Evolutionary conservation across 2,888 invertebrate genomes (phyloP), one percentile per base, ranked within the genome.

Genomic region (Hemaris fuciformis): DNA sequence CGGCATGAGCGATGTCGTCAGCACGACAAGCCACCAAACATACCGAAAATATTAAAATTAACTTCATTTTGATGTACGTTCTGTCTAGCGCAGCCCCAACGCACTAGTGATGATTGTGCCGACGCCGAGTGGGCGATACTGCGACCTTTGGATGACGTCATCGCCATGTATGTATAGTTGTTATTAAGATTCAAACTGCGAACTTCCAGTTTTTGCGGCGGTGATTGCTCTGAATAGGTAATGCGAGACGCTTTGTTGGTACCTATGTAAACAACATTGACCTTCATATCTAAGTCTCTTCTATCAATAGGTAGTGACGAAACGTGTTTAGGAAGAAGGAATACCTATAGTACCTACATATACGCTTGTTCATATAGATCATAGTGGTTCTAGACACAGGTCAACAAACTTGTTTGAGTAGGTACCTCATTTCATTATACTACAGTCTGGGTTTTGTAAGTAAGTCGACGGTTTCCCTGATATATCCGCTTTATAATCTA

Each of bases 81-180:
- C 75, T 79, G 72, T 82, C 73, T 78, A 80, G 85, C 77, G 77
- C 83, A 85, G 75, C 80, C 79, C 79, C 83, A 80, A 79, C 90
- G 89, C 86, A 90, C 89, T 89, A 88, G 85, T 89, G 89, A 88
- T 86, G 86, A 83, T 77, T 77, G 83, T 74, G 81, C 77, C 72
- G 76, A 82, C 74, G 70, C 66, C 69, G 76, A 69, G 64, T 71
- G 68, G 70, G 77, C 83, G 87, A 87, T 85, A 86, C 82, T 77
- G 74, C 66, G 91, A 91, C 91, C 91, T 91, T 80, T 83, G 80
- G 80, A 62, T 91, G 88, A 92, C 90, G 91, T 91, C 89, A 92
- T 75, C 76, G 69, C 68, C 77, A 75, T 73, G 69, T 76, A 70
- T 68, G 63, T 68, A 66, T 72, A 83, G 76, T 84, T 86, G 85